These are phyloP conservation scores for Lumbricus terrestris DNA, from an alignment of 2,888 invertebrate genomes.

Conservation along the genomic window DNA sequence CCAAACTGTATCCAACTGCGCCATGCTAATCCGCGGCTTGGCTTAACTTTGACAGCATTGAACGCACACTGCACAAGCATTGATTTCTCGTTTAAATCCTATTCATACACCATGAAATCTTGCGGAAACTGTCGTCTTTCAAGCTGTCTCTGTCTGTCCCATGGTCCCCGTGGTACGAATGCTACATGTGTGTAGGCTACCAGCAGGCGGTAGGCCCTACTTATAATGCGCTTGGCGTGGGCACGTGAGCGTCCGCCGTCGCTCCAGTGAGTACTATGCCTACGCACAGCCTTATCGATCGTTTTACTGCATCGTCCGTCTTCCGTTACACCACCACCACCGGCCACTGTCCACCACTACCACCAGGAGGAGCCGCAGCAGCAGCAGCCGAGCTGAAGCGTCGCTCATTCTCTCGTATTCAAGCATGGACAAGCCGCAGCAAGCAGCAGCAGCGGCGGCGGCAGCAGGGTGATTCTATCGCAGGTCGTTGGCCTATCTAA, in stretches of 20 bases:
- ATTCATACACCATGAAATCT: not conserved
- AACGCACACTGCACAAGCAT: not conserved
- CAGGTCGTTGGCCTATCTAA: not conserved
- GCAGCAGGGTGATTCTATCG: not conserved
- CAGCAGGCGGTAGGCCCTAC: not conserved
- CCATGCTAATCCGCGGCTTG: not conserved
- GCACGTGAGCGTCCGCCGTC: not conserved
- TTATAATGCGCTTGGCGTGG: not conserved
- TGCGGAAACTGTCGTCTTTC: not conserved
- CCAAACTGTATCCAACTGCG: no score
- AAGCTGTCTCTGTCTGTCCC: not conserved
- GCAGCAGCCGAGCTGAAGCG: not conserved
- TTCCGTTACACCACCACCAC: not conserved
- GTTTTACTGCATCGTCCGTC: not conserved
- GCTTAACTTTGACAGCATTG: not conserved
- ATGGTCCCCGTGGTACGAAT: not conserved
- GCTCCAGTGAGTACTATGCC: not conserved
- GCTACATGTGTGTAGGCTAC: slow-evolving; percentile 3
- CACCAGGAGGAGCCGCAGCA: not conserved
- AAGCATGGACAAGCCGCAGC: not conserved
- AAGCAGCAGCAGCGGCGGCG: no score
- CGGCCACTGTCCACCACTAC: no score
- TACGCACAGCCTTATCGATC: not conserved
- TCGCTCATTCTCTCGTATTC: not conserved
- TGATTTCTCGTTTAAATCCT: not conserved